Percentiles rank a stretch among this genome's conserved stretches.
These are phyloP conservation scores for Magallana ariakensis DNA, from an alignment of 1,140 invertebrate genomes.

Conservation along the genomic window DNA sequence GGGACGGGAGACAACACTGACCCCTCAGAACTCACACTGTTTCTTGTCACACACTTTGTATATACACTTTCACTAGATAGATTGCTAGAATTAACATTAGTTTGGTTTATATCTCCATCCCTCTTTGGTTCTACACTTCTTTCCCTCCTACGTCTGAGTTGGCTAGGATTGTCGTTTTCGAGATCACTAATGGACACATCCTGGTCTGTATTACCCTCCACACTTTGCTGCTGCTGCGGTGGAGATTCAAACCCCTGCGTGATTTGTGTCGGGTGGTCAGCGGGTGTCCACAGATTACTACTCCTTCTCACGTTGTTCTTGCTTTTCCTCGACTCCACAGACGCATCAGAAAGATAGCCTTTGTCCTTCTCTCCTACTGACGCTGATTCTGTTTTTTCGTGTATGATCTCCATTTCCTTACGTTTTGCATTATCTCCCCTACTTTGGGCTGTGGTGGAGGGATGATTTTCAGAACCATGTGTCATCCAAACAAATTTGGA, in stretches of 20 bases:
- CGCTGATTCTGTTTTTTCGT: slow-evolving; percentile 30
- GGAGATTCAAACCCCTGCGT: slow-evolving; percentile 24
- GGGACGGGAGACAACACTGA: background rate
- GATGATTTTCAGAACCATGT: background rate
- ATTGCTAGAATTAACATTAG: slow-evolving; percentile 19
- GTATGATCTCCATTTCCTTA: slow-evolving; percentile 52
- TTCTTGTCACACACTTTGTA: background rate
- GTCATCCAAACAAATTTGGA: slow-evolving; percentile 50
- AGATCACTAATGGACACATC: slow-evolving; percentile 28
- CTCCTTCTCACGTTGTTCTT: background rate
- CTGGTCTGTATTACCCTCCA: background rate
- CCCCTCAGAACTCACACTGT: background rate
- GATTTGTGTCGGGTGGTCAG: slow-evolving; percentile 21
- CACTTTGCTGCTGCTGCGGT: background rate
- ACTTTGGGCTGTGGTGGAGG: background rate
- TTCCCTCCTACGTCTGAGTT: background rate
- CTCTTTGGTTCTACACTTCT: background rate
- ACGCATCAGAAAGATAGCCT: slow-evolving; percentile 11
- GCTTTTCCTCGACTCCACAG: background rate
- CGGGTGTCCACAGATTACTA: slow-evolving; percentile 38
- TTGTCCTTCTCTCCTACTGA: background rate
- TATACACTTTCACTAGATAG: background rate
- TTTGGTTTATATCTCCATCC: background rate
- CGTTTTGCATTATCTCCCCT: slow-evolving; percentile 14
- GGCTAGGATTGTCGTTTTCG: slow-evolving; percentile 11